phyloP scores from a whole-genome alignment of 2,888 invertebrate species.

The Bruchidius siliquastri region DNA sequence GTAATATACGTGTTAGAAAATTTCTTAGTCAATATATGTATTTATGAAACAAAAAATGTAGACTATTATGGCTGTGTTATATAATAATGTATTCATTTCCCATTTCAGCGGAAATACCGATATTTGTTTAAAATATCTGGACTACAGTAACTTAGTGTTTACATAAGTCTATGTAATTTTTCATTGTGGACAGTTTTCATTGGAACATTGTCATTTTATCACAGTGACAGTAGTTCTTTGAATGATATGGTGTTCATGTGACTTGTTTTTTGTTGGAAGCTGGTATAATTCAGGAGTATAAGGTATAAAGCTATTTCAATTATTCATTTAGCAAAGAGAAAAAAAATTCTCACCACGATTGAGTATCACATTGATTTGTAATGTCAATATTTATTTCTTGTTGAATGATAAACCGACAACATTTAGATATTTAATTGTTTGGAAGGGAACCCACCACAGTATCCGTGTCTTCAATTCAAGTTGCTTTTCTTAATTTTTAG shows the following conservation, averaged over 20 bases:
- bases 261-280: background rate
- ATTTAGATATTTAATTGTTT: too few species aligned
- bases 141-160: constrained; percentile 15
- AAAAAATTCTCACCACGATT: too few species aligned
- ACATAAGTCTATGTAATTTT: constrained; percentile 14
- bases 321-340: too few species aligned
- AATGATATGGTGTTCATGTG: background rate
- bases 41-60: constrained; percentile 17
- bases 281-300: background rate
- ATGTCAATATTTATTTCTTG: too few species aligned
- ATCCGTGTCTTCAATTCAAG: too few species aligned
- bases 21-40: background rate
- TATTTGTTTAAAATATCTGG: constrained; percentile 16
- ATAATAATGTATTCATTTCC: background rate
- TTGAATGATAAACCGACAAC: too few species aligned
- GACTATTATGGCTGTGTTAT: constrained; percentile 42
- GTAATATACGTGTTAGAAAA: constrained; percentile 11
- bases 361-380: too few species aligned
- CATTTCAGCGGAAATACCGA: background rate
- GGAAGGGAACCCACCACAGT: too few species aligned
- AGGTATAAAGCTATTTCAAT: background rate
- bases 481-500: too few species aligned
- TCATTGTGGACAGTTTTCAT: background rate
- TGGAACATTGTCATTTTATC: constrained; percentile 3
- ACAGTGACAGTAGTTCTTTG: constrained; percentile 14